Evolutionary conservation across 1,140 invertebrate genomes (phyloP), one percentile per base, ranked within the genome.

Genomic region (Neodiprion virginianus): DNA sequence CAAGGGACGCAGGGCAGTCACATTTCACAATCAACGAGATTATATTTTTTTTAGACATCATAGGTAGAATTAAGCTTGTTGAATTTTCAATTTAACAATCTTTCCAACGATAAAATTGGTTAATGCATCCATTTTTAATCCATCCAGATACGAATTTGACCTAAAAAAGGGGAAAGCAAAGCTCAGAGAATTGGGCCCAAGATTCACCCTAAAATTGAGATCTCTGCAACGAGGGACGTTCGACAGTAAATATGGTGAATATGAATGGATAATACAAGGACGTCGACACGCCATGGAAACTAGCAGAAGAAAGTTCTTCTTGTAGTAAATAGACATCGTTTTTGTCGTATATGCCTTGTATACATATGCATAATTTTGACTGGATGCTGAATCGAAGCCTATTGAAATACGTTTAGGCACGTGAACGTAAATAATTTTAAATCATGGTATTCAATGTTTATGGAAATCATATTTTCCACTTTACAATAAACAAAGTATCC

Each of bases 1-100:
- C 86, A 93, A 93, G 80, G 98, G 98, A 1, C 91, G 97, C 17
- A 90, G 98, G 78, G 97, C 94, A 3, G 96, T 98, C 14, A 99
- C 98, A 14, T 99, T 99, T 86, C 98, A 99, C 86, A 99, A 99
- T 90, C 98, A 99, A 85, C 91, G 98, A 76, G 98, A 99, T 90
- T 99, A 98, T 82, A 98, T 99, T 81, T 99, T 99, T 88, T 99
- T 99, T 83, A 92, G 98, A 72, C 97, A 99, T 89, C 98, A 99
- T 87, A 94, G 97, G 95, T 97, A 88, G 86, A 80, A 81, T 28
- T 47, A 61, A 72, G 70, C 21, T 73, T 71, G 23, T 48, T 72
- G 40, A 68, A 65, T 61, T 47, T 21, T 49, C 10, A 72, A 47
- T 48, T 77, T 69, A 14, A 71, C 61, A 48, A 28, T 48, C 7